Conservation (phyloP, 2,797 vertebrate species). For the Hippocampus kuda region DNA sequence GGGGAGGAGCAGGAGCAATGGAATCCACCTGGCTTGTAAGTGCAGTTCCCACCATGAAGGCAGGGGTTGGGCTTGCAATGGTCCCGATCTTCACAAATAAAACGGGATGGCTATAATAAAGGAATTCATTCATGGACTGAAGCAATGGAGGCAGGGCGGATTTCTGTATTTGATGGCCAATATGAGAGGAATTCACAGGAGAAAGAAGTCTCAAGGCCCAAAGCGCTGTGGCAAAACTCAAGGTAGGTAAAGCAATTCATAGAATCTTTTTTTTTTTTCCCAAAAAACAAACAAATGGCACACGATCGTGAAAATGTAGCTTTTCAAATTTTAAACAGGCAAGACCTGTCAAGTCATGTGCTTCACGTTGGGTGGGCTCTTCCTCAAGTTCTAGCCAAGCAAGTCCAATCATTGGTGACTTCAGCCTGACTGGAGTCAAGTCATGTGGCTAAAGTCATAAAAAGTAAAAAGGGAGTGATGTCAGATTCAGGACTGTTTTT, state of each 20-base stretch:
- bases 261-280: too few relatives aligned
- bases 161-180: not conserved
- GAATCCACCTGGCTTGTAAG: slow-evolving; percentile 68
- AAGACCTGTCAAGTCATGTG: too few relatives aligned
- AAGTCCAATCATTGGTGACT: too few relatives aligned
- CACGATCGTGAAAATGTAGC: too few relatives aligned
- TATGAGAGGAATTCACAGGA: not conserved
- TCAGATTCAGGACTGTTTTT: not conserved
- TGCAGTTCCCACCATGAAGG: slow-evolving; percentile 69
- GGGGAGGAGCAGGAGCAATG: slow-evolving; percentile 66
- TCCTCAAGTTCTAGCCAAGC: too few relatives aligned
- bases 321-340: too few relatives aligned
- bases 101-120: not conserved
- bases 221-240: not conserved
- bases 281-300: too few relatives aligned
- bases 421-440: too few relatives aligned
- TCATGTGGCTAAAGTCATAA: too few relatives aligned
- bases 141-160: not conserved
- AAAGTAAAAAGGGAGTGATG: too few relatives aligned
- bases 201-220: not conserved
- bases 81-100: slow-evolving; percentile 56
- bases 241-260: not conserved
- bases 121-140: not conserved
- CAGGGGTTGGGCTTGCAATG: slow-evolving; percentile 77
- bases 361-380: too few relatives aligned